These are phyloP conservation scores for Anguilla pacifica DNA, from an alignment of 2,797 vertebrate genomes.

Conservation along the genomic window DNA sequence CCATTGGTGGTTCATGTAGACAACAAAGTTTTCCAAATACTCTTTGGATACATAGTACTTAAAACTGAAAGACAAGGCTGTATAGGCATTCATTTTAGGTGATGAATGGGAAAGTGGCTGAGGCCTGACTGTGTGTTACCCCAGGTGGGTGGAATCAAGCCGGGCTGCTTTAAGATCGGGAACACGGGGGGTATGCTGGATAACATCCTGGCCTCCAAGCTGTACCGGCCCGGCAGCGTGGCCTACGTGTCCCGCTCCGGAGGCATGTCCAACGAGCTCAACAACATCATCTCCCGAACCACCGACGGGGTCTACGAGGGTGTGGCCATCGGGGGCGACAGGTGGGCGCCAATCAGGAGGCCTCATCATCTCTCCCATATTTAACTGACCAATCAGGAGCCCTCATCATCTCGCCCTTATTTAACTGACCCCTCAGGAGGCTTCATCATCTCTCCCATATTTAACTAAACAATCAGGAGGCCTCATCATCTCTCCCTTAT, in stretches of 20 bases:
- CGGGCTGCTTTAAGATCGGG: constrained; percentile 96
- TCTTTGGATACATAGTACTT: background rate
- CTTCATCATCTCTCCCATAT: too few relatives aligned
- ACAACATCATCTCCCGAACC: constrained; percentile 93
- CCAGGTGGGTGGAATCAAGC: constrained; percentile 96
- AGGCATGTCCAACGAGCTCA: constrained; percentile 97
- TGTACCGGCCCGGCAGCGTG: constrained; percentile 94
- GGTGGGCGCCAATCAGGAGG: constrained; percentile 65
- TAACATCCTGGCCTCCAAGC: constrained; percentile 94
- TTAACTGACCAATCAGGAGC: background rate
- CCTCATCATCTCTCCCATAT: background rate
- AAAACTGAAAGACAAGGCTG: background rate
- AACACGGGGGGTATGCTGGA: constrained; percentile 98
- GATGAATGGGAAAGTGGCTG: background rate
- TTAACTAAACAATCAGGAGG: too few relatives aligned
- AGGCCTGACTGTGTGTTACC: background rate
- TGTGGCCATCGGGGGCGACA: constrained; percentile 95
- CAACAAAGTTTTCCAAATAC: background rate
- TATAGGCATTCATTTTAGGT: background rate
- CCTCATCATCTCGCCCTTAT: background rate
- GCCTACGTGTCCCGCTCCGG: constrained; percentile 94
- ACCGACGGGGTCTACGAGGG: constrained; percentile 94
- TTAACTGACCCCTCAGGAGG: too few relatives aligned
- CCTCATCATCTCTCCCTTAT: too few relatives aligned
- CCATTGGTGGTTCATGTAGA: background rate